Evolutionary conservation across 2,113 vertebrate species (phyloP), one percentile per base, ranked within the genome.

Genomic region (Coracopsis vasa): DNA sequence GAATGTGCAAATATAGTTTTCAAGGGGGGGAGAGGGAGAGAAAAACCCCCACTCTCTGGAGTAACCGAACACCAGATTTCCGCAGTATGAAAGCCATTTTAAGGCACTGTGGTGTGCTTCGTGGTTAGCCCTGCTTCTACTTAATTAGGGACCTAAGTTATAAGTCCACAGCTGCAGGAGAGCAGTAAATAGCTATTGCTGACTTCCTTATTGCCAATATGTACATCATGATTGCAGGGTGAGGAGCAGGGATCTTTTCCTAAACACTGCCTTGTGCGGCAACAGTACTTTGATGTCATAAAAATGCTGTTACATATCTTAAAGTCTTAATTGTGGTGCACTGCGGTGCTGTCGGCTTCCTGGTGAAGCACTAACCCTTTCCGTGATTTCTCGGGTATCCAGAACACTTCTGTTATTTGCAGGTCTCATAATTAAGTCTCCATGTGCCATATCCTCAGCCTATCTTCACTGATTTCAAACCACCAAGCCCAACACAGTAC

Each of bases 161-260:
- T 96, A 93, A 96, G 96, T 90, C 93, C 95, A 87, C 95, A 96
- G 94, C 93, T 94, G 94, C 94, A 95, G 88, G 90, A 97, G 95
- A 95, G 94, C 80, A 94, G 88, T 97, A 94, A 97, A 96, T 96
- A 95, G 88, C 94, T 95, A 95, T 97, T 97, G 94, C 91, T 72
- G 93, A 95, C 97, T 97, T 97, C 96, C 97, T 96, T 95, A 97
- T 96, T 96, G 94, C 89, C 97, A 90, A 91, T 95, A 89, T 47
- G 92, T 81, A 92, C 87, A 84, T 92, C 90, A 48, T 94, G 92
- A 94, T 95, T 95, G 95, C 23, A 97, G 96, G 96, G 95, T 97
- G 95, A 97, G 93, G 92, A 90, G 97, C 75, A 51, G 56, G 62
- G 72, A 95, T 92, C 91, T 93, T 96, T 97, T 83, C 19, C 80